A percentile compares a stretch with the other conserved stretches of the same genome.
These are phyloP conservation scores for Mareca strepera DNA, from an alignment of 2,797 vertebrate genomes.

Conservation along the genomic window DNA sequence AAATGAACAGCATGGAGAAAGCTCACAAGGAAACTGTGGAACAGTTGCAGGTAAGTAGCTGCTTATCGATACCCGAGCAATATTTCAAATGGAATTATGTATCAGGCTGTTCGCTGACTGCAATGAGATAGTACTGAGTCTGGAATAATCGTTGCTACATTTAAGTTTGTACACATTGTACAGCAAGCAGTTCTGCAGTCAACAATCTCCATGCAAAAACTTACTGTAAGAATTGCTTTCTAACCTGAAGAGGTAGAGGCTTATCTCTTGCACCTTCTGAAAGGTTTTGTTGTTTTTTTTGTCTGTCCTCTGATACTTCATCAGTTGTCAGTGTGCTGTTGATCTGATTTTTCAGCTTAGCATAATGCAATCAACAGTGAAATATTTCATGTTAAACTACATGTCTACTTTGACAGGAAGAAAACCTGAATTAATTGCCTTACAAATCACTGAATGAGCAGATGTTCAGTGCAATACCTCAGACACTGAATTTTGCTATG, in stretches of 20 bases:
- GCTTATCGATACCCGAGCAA: background rate
- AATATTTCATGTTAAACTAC: background rate
- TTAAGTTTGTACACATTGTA: background rate
- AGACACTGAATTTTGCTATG: background rate
- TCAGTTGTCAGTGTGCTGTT: background rate
- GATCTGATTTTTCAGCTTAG: background rate
- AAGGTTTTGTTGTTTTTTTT: background rate
- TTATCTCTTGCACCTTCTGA: background rate
- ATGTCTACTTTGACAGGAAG: background rate
- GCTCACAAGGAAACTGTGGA: conserved; percentile 97
- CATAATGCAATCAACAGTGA: background rate
- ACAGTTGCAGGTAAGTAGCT: conserved; percentile 88
- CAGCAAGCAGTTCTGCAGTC: background rate
- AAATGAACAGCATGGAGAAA: conserved; percentile 99
- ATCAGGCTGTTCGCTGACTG: background rate
- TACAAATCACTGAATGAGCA: background rate
- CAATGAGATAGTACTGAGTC: background rate
- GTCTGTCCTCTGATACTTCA: background rate
- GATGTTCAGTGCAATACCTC: rapidly evolving
- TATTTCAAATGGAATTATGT: background rate
- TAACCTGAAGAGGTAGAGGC: background rate
- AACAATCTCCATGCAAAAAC: background rate
- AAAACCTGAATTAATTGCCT: background rate
- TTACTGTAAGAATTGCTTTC: background rate
- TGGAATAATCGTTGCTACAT: background rate